Conservation (phyloP, 2,797 vertebrate genomes). For the Spinus pinus region DNA sequence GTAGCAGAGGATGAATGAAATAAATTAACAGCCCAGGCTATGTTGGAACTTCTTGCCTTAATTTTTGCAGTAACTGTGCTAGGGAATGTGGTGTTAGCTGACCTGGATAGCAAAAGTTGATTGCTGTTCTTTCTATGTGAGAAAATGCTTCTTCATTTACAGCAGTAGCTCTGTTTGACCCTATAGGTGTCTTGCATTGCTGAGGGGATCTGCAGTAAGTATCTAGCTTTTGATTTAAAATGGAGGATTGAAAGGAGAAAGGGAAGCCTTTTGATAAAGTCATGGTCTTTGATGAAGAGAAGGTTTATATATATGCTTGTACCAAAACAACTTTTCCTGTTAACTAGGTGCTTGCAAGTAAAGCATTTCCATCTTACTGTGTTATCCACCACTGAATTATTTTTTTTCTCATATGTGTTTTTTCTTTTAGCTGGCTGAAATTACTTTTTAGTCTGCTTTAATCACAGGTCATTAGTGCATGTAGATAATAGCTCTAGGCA, state of each 20-base stretch:
- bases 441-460: constrained; percentile 1
- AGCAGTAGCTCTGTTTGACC: not conserved
- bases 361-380: not conserved
- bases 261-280: not conserved
- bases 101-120: not conserved
- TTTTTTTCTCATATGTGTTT: not conserved
- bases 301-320: not conserved
- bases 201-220: not conserved
- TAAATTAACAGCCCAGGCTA: constrained; percentile 71
- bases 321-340: not conserved
- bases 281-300: not conserved
- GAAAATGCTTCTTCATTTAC: not conserved
- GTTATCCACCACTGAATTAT: not conserved
- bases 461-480: constrained; percentile 23
- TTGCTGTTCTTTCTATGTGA: not conserved
- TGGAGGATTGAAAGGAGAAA: not conserved
- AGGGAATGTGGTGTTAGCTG: constrained; percentile 72
- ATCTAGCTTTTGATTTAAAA: not conserved
- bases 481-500: not conserved
- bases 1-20: not conserved
- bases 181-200: not conserved
- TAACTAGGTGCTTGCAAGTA: not conserved
- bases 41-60: constrained; percentile 78
- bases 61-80: constrained; percentile 80
- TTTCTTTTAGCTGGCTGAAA: constrained; percentile 10